These are phyloP conservation scores for Heliornis fulica DNA, from an alignment of 2,113 vertebrate genomes.

Conservation along the genomic window DNA sequence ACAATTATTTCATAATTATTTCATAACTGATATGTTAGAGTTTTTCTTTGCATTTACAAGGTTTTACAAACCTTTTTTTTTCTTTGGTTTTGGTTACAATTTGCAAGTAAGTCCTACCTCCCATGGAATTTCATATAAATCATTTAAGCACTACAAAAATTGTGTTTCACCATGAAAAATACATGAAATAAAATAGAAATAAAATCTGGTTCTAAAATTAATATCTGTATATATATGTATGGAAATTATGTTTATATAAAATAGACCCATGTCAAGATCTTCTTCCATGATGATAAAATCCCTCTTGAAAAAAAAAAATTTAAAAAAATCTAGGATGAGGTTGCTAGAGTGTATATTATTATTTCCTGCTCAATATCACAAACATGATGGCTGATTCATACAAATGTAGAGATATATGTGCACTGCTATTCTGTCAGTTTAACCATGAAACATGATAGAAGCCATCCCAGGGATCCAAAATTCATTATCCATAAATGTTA, in stretches of 20 bases:
- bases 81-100: neutral
- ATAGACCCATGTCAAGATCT: neutral
- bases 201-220: neutral
- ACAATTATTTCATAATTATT: too few species aligned
- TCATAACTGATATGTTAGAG: neutral
- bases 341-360: neutral
- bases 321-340: neutral
- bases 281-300: neutral
- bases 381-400: neutral
- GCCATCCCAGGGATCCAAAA: neutral
- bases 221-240: accelerated
- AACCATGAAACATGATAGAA: neutral
- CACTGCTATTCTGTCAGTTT: neutral
- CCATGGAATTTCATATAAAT: neutral
- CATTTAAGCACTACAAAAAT: neutral
- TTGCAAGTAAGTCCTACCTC: neutral
- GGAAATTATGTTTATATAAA: neutral
- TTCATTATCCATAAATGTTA: neutral
- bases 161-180: neutral
- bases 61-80: neutral
- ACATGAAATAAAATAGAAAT: neutral
- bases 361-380: neutral
- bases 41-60: neutral
- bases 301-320: neutral
- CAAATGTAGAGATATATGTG: neutral